Base-by-base conservation (phyloP, 2,797 vertebrate species). In the Anguilla obscura region DNA sequence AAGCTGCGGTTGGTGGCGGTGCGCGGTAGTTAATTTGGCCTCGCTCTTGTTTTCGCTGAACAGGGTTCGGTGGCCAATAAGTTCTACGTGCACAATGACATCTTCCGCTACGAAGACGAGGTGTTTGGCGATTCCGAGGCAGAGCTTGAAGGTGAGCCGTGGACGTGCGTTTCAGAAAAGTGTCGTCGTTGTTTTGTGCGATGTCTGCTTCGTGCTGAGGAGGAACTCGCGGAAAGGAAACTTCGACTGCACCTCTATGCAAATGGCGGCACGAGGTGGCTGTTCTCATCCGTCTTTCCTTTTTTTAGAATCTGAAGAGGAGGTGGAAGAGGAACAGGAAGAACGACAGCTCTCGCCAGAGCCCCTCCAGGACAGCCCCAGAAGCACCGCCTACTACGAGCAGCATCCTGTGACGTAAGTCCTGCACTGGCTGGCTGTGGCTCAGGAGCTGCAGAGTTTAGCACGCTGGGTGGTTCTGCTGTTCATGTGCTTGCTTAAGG, bases 1-100 rank as follows among this genome's bases (percentile, higher is more conserved):
- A 40, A 21, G 14, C 27, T 16, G 14, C 16, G 0, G 36, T 74
- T 74, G 14, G 14, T 21, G 36, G 14, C 60, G 21, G 45, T 45
- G 16, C 4, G 48, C 16, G 2, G 36, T 58, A 3, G 74, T 79
- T 86, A 16, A 30, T 0, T 60, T 87, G 86, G 8, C 27, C 0
- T 63, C 88, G 12, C 89, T 56, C n/a, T 86, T 0, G 69, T 45
- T 91, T 92, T 60, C 91, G 91, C 93, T 84, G 56, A 58, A 0
- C 90, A 99, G 99, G 99, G 99, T 21, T 99, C 99, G 63, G 98
- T 99, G 94, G 98, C 98, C 86, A 99, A 99, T 95, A 99, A 99
- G 90, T 99, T 99, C 95, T 99, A 99, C 54, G 98, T 99, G 91
- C 99, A 99, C 94, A 99, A 99, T 87, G 99, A 99, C 93, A 99